Conservation (phyloP, 2,113 vertebrate genomes). For the Spheniscus mendiculus region DNA sequence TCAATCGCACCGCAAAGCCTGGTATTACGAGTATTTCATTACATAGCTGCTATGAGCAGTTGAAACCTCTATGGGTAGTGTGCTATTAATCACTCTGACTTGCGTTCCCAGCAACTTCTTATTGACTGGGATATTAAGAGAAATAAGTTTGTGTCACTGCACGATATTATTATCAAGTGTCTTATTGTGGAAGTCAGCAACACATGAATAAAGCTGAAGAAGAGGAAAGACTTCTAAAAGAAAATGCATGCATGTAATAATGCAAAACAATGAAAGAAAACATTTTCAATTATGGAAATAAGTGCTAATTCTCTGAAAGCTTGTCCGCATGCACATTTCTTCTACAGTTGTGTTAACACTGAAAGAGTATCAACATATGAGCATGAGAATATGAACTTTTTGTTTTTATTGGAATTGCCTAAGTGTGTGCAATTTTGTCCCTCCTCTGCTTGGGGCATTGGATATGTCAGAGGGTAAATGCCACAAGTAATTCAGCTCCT, state of each 20-base stretch:
- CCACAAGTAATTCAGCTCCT: neutral
- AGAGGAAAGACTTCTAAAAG: neutral
- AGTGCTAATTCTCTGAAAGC: neutral
- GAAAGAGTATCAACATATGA: neutral
- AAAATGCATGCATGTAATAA: neutral
- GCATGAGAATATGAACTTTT: neutral
- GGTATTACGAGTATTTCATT: neutral
- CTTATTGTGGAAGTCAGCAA: neutral
- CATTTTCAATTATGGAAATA: neutral
- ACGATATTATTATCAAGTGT: neutral
- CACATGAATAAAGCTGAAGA: neutral
- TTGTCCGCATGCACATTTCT: neutral
- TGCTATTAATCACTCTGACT: constrained; percentile 10
- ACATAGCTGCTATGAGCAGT: neutral
- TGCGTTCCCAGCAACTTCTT: neutral
- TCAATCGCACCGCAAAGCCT: neutral
- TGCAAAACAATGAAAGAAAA: neutral
- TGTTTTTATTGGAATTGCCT: neutral
- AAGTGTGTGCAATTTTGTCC: neutral
- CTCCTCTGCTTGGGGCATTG: neutral
- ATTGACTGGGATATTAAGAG: neutral
- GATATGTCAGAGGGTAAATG: neutral
- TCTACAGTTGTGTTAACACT: neutral
- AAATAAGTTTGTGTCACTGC: neutral
- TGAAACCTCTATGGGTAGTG: neutral